These are phyloP conservation scores for Dryococelus australis DNA, from an alignment of 2,888 invertebrate species.

Conservation along the genomic window DNA sequence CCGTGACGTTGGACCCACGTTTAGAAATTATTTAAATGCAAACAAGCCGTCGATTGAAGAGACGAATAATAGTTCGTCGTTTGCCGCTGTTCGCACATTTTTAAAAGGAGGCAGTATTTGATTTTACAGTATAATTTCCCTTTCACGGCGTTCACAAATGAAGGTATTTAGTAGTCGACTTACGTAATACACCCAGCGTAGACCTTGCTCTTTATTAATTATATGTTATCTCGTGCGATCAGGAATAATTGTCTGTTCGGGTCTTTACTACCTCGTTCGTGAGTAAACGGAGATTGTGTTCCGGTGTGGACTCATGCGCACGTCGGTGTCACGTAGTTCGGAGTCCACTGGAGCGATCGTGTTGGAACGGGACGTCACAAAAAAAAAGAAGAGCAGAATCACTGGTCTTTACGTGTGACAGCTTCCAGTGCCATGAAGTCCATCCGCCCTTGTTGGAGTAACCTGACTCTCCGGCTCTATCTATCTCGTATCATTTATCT, in stretches of 20 bases:
- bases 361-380: background rate
- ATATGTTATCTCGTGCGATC: background rate
- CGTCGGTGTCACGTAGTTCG: background rate
- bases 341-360: background rate
- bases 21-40: too few species aligned
- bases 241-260: too few species aligned
- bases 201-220: too few species aligned
- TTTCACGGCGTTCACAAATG: too few species aligned
- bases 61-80: too few species aligned
- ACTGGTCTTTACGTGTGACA: background rate
- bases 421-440: background rate
- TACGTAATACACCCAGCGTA: too few species aligned
- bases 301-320: background rate
- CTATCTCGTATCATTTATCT: conserved; percentile 35
- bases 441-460: background rate
- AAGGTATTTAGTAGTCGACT: too few species aligned
- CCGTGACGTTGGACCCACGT: too few species aligned
- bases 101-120: too few species aligned
- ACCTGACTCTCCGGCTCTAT: conserved; percentile 20
- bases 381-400: background rate
- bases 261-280: background rate
- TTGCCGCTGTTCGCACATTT: too few species aligned
- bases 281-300: background rate
- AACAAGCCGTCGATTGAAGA: too few species aligned
- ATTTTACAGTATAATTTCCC: too few species aligned